Evolutionary conservation across 2,113 vertebrate species (phyloP).

Genomic region (Ptychochromis oligacanthus): DNA sequence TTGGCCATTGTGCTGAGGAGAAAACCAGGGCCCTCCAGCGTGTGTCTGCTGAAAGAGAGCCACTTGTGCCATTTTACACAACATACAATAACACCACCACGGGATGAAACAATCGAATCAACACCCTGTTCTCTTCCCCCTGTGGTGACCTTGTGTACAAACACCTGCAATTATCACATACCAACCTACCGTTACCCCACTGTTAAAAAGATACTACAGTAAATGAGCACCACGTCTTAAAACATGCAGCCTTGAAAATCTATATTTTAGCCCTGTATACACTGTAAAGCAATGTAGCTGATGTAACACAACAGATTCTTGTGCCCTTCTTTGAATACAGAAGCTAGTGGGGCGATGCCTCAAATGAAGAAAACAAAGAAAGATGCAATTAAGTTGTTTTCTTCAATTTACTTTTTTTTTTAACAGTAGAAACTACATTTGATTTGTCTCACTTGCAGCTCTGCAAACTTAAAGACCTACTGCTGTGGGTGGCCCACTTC

Average conservation of each 20-base stretch:
- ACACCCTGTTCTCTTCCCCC: constrained; percentile 34
- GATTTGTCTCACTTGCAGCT: constrained; percentile 57
- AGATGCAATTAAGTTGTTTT: constrained; percentile 50
- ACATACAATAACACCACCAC: constrained; percentile 67
- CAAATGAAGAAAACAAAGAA: not conserved
- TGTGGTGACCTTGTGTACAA: constrained; percentile 55
- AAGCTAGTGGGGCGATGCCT: not conserved
- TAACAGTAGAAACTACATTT: constrained; percentile 20
- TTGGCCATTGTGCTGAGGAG: constrained; percentile 67
- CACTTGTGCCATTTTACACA: constrained; percentile 78
- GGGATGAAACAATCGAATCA: constrained; percentile 59
- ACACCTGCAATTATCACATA: constrained; percentile 58
- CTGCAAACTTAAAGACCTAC: constrained; percentile 32
- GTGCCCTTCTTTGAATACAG: not conserved
- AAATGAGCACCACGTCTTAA: constrained; percentile 9
- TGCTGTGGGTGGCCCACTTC: constrained; percentile 53
- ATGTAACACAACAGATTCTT: constrained; percentile 7
- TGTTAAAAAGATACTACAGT: constrained; percentile 13
- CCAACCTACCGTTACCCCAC: constrained; percentile 12
- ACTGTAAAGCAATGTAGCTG: not conserved
- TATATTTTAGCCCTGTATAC: constrained; percentile 7
- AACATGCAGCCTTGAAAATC: constrained; percentile 22
- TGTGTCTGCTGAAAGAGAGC: constrained; percentile 79
- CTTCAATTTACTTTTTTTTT: constrained; percentile 29
- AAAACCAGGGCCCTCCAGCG: constrained; percentile 73